Evolutionary conservation across 2,113 vertebrate species (phyloP), one percentile per base, ranked within the genome.

Genomic region (Cavia aperea): DNA sequence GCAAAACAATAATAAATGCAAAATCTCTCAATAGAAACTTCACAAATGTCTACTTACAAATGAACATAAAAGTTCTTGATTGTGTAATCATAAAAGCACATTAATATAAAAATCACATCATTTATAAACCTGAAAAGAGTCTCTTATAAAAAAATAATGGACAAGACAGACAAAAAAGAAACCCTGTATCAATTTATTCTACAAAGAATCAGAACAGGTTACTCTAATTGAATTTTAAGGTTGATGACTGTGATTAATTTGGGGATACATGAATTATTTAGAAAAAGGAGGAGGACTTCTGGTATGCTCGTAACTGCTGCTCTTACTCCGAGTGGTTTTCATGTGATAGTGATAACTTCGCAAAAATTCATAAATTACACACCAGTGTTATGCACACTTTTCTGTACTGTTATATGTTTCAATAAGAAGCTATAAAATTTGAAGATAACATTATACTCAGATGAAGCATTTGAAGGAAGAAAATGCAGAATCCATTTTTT

Each of bases 361-460:
- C 18, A 43, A 81, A 90, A 16, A 4, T 56, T n/a, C 8, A 15
- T 15, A 10, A 46, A 13, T 9, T n/a, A 3, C 4, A 33, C 0
- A 33, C 18, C 9, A 1, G 12, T 33, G 3, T 29, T 10, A 13
- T 1, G 2, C 43, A 4, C 2, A 56, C 29, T 63, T 70, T 87
- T 49, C n/a, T 81, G 13, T 60, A 18, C 84, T 31, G 51, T 43
- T 21, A 49, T 29, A 62, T 4, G 56, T 5, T 68, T 16, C 0
- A 66, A 3, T n/a, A 81, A 62, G 63, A 29, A 23, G 5, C 39
- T n/a, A 86, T 81, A 60, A 65, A 73, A 81, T 7, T 4, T 9
- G 18, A 73, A 89, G 0, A 46, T 19, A 26, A 49, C 31, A 26
- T 63, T 60, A 70, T 62, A 82, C 78, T 33, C 33, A 70, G 8